Conservation (phyloP, 2,113 vertebrate species). For the Channa argus region DNA sequence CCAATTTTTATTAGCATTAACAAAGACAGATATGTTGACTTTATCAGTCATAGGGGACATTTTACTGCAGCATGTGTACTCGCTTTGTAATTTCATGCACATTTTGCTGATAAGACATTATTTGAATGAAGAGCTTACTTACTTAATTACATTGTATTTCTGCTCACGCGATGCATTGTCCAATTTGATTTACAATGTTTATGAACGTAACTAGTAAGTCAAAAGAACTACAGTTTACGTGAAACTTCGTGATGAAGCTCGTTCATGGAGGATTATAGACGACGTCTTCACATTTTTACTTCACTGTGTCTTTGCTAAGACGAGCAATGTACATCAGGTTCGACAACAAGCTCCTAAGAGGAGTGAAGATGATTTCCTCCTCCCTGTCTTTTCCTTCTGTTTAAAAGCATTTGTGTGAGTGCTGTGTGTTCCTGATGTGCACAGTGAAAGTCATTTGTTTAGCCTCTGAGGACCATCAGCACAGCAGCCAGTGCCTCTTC, state of each 20-base stretch:
- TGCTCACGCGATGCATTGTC: no score
- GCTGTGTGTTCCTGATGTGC: constrained; percentile 50
- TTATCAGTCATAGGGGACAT: no score
- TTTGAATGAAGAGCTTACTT: no score
- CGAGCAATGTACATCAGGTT: constrained; percentile 40
- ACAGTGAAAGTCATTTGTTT: constrained; percentile 61
- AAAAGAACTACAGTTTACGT: constrained; percentile 19
- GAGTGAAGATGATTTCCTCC: constrained; percentile 42
- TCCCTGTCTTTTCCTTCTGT: constrained; percentile 13
- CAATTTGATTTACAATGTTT: no score
- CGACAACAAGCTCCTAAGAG: constrained; percentile 36
- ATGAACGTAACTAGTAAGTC: neutral
- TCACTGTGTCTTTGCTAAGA: constrained; percentile 22
- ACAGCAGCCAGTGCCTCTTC: constrained; percentile 47
- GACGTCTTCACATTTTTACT: constrained; percentile 24
- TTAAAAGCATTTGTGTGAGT: constrained; percentile 71
- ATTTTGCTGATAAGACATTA: no score
- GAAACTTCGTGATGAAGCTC: constrained; percentile 13
- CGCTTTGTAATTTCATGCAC: no score
- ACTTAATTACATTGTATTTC: no score
- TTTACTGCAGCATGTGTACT: no score
- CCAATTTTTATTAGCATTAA: no score
- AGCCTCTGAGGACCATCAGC: constrained; percentile 67
- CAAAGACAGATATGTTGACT: no score
- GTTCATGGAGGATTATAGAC: constrained; percentile 12